phyloP scores from a whole-genome alignment of 2,113 vertebrate species.

The Typhlomys cinereus region DNA sequence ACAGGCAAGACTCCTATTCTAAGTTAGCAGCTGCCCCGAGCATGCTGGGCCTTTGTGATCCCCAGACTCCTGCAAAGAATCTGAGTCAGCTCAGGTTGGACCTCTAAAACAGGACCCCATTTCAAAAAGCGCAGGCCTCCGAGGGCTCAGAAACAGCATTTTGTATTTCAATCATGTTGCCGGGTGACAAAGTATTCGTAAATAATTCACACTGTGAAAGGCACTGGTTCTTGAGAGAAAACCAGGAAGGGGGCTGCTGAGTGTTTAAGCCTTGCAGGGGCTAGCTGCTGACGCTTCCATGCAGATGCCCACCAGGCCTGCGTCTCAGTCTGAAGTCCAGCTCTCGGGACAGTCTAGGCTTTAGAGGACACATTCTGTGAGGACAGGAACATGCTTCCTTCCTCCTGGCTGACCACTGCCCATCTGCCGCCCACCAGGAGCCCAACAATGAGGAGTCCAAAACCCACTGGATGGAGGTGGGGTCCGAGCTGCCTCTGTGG shows the following conservation, averaged over 20 bases:
- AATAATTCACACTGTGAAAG: background rate
- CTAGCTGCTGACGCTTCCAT: background rate
- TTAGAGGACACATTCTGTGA: background rate
- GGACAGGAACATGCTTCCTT: background rate
- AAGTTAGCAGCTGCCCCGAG: background rate
- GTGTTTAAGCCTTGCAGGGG: background rate
- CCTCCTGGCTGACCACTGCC: background rate
- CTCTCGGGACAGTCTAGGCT: no score
- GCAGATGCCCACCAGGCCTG: background rate
- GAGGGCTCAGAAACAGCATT: background rate
- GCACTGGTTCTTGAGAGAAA: background rate
- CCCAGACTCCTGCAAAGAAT: conserved; percentile 11
- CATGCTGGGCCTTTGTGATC: background rate
- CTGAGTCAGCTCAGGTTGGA: background rate
- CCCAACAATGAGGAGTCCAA: background rate
- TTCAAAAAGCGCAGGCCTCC: conserved; percentile 33
- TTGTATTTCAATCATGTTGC: conserved; percentile 10
- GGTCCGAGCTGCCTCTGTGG: background rate
- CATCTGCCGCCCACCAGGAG: background rate
- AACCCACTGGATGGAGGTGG: background rate
- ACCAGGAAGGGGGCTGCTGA: background rate
- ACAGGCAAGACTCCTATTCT: conserved; percentile 1
- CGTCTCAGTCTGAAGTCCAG: background rate
- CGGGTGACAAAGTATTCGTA: conserved; percentile 26
- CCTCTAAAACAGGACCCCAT: background rate